phyloP scores from a whole-genome alignment of 2,888 invertebrate species.

The Hirtodrosophila trivittata region DNA sequence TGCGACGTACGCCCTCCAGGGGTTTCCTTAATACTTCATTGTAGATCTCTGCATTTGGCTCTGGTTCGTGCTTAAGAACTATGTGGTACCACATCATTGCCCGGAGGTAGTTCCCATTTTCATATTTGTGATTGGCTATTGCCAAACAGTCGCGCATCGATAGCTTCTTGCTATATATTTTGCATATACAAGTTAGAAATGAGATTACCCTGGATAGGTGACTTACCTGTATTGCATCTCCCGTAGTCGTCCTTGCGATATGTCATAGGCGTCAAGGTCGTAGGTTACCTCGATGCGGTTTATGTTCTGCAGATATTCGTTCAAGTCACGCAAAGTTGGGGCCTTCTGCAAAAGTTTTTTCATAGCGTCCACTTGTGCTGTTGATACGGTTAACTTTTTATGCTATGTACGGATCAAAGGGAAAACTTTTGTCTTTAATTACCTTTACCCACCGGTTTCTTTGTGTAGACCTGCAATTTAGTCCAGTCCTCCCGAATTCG shows the following conservation, averaged over 20 bases:
- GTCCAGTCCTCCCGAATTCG: conserved; percentile 58
- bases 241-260: conserved; percentile 41
- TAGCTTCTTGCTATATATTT: conserved; percentile 37
- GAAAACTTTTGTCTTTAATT: conserved; percentile 7
- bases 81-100: conserved; percentile 47
- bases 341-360: conserved; percentile 15
- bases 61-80: conserved; percentile 1
- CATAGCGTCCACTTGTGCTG: conserved; percentile 27
- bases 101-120: conserved; percentile 25
- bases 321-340: conserved; percentile 35
- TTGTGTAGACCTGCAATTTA: conserved; percentile 22
- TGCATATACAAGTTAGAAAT: neutral
- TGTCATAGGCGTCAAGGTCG: conserved; percentile 35
- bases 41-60: conserved; percentile 5
- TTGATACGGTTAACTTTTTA: neutral
- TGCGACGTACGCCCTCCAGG: conserved; percentile 4
- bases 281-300: conserved; percentile 51
- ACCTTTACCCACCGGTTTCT: conserved; percentile 24
- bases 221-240: conserved; percentile 40
- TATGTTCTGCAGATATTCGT: conserved; percentile 26
- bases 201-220: too few species aligned
- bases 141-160: conserved; percentile 44
- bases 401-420: too few species aligned
- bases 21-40: conserved; percentile 16
- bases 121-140: conserved; percentile 40